Evolutionary conservation across 2,797 vertebrate species (phyloP), one percentile per base, ranked within the genome.

Genomic region (Morus bassanus): DNA sequence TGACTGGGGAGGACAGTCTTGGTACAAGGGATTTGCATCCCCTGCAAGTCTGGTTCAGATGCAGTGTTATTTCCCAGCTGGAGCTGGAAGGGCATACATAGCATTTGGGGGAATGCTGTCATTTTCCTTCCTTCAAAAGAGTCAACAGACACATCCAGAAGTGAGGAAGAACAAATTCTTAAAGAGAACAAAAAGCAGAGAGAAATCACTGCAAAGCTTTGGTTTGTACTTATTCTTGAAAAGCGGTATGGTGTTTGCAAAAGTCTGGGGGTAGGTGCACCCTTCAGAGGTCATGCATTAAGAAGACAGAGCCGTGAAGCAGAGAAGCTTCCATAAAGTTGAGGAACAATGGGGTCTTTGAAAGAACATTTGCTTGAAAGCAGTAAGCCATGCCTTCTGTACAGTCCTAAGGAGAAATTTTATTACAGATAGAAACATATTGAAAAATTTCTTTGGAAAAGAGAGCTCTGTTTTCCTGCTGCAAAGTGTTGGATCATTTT

Each of bases 31-130:
- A 50, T 78, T n/a, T 74, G 8, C 48, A 51, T 5, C 5, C 33
- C 39, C 43, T 85, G 43, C 72, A 33, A 77, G 28, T 33, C 41
- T 45, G 78, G 25, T 72, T 80, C 0, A 1, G 54, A 9, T 3
- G n/a, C 41, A 30, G 64, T n/a, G 37, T 6, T 45, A n/a, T 68
- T 64, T 50, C 70, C 37, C 21, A 22, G 63, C 28, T 33, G 56
- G 24, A 63, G 64, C 35, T 64, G 64, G 30, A 73, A 45, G 43
- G 28, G 8, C 31, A 21, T 21, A 33, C 14, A 5, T 15, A 63
- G 39, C 28, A 8, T 51, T n/a, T 68, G 64, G 46, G 35, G 63
- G 31, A 41, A 45, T 0, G 0, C 10, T 27, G 19, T 33, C 4
- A 39, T 83, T 85, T 70, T 50, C 51, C 31, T 70, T 63, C 37